Evolutionary conservation across 2,797 vertebrate species (phyloP).

Genomic region (Hippocampus kuda): DNA sequence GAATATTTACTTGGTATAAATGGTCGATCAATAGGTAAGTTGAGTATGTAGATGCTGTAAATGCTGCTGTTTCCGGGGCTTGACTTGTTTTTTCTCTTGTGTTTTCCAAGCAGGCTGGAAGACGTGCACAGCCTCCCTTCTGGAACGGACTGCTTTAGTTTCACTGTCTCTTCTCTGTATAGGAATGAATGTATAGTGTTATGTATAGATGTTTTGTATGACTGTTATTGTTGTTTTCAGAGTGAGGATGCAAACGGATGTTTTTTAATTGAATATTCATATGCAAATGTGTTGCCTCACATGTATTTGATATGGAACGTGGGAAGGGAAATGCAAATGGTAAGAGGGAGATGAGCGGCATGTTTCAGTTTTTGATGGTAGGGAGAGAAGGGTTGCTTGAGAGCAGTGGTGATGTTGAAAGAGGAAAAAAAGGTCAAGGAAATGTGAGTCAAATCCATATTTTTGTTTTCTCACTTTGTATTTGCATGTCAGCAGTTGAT

Average conservation of each 20-base stretch:
- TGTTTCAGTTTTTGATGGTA: background rate
- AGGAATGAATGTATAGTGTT: background rate
- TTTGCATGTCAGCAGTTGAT: background rate
- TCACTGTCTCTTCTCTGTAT: background rate
- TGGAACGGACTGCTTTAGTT: background rate
- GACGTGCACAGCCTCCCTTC: background rate
- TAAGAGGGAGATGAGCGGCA: background rate
- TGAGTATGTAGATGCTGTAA: background rate
- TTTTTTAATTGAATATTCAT: background rate
- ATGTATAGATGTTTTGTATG: background rate
- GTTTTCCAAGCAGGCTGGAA: background rate
- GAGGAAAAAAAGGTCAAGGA: background rate
- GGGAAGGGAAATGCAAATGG: background rate
- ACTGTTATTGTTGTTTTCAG: background rate
- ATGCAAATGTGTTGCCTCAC: background rate
- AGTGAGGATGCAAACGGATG: background rate
- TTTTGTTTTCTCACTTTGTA: background rate
- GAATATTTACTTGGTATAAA: too few species aligned
- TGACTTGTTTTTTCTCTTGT: background rate
- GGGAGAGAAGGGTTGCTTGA: background rate
- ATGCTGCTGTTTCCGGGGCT: background rate
- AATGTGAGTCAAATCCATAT: background rate
- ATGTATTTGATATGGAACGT: background rate
- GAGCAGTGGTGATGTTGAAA: background rate
- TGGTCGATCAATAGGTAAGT: background rate